Conservation (phyloP, 64 coral and sea anemone genomes). For the Porites lutea region DNA sequence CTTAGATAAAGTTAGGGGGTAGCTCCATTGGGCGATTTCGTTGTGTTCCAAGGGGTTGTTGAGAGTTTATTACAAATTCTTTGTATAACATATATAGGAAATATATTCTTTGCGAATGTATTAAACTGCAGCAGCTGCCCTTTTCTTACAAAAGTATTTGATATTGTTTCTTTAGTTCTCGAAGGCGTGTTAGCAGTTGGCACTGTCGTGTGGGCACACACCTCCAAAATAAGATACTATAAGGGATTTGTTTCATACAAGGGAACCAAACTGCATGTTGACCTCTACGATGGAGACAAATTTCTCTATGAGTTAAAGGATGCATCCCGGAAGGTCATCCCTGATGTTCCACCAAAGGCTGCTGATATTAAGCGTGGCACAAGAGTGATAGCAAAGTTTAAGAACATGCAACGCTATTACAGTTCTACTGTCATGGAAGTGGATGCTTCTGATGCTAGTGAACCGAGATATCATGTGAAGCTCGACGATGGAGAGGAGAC, state of each 20-base stretch:
- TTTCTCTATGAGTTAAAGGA: slow-evolving; percentile 78
- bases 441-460: slow-evolving; percentile 55
- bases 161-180: slow-evolving; percentile 46
- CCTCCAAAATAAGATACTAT: slow-evolving; percentile 61
- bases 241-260: slow-evolving; percentile 85
- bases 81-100: too few relatives aligned
- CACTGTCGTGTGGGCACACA: slow-evolving; percentile 78
- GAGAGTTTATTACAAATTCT: too few relatives aligned
- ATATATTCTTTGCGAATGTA: too few relatives aligned
- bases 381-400: slow-evolving; percentile 80
- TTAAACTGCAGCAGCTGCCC: too few relatives aligned
- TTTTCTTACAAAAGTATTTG: too few relatives aligned
- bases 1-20: too few relatives aligned
- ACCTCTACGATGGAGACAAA: slow-evolving; percentile 88
- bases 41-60: too few relatives aligned
- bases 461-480: slow-evolving; percentile 62
- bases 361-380: slow-evolving; percentile 66
- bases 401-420: slow-evolving; percentile 54
- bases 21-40: too few relatives aligned
- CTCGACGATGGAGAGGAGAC: slow-evolving; percentile 77
- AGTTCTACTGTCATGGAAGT: slow-evolving; percentile 40
- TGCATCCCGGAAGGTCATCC: slow-evolving; percentile 62
- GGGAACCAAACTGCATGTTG: slow-evolving; percentile 86
- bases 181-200: slow-evolving; percentile 84
- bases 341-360: slow-evolving; percentile 61